Evolutionary conservation across 35 echinoderm and acorn worm species (phyloP).

Genomic region (Apostichopus japonicus): DNA sequence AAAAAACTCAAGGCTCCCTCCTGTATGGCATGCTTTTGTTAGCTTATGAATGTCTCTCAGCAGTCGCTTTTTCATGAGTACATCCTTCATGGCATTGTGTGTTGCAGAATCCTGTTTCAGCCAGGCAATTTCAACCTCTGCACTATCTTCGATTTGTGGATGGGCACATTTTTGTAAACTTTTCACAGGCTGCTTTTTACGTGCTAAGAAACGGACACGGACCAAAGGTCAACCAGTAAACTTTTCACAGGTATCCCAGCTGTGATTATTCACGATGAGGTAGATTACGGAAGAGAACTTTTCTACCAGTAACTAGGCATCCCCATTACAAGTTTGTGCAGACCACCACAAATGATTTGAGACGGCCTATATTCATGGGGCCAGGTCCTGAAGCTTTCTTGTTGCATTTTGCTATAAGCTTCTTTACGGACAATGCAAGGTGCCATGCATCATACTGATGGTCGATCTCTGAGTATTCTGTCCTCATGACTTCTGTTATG

Average conservation of each 20-base stretch:
- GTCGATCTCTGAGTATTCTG: not conserved
- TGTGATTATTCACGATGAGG: conserved; percentile 58
- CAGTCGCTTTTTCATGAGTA: not conserved
- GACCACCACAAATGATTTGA: too few relatives aligned
- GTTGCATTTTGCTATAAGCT: not conserved
- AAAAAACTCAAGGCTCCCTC: conserved; percentile 56
- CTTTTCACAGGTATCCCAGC: conserved; percentile 30
- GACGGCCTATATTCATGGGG: not conserved
- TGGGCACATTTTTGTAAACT: conserved; percentile 41
- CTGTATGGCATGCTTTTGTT: conserved; percentile 38
- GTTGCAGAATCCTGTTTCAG: not conserved
- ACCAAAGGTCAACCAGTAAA: too few relatives aligned
- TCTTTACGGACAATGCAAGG: not conserved
- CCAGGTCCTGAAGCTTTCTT: not conserved
- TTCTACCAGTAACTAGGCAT: conserved; percentile 36
- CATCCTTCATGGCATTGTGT: conserved; percentile 17
- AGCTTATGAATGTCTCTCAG: conserved; percentile 17
- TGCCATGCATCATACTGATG: conserved; percentile 33
- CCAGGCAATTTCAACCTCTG: not conserved
- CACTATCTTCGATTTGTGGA: not conserved
- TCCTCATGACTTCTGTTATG: conserved; percentile 10
- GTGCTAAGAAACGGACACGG: too few relatives aligned
- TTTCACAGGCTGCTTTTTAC: too few relatives aligned
- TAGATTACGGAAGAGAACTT: conserved; percentile 58
- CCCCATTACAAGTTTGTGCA: conserved; percentile 55